A percentile compares a stretch with the other conserved stretches of the same genome.
These are phyloP conservation scores for Cantharis flavilabris DNA, from an alignment of 2,888 invertebrate species.

Conservation along the genomic window DNA sequence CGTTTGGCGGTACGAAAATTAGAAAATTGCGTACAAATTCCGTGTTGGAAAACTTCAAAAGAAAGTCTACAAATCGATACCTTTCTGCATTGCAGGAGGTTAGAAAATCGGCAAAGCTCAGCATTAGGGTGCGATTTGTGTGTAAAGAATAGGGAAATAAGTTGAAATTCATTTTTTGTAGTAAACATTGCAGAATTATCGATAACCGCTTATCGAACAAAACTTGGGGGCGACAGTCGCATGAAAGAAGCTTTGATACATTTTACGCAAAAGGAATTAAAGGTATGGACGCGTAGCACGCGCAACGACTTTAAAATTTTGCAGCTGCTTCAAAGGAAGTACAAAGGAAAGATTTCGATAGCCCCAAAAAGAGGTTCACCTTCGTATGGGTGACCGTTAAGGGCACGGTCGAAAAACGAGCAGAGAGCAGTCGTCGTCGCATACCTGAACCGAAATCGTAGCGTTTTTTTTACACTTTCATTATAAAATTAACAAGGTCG, in stretches of 20 bases:
- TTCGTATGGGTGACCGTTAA: conserved; percentile 30
- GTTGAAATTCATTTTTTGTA: background rate
- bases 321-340: conserved; percentile 19
- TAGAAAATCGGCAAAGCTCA: background rate
- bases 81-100: background rate
- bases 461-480: conserved; percentile 1
- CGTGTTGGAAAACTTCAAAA: background rate
- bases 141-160: background rate
- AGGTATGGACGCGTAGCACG: conserved; percentile 10
- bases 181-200: background rate
- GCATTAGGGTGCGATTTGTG: background rate
- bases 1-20: background rate
- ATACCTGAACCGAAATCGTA: conserved; percentile 14
- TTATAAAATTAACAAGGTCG: background rate
- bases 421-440: conserved; percentile 10
- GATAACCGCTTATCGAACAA: background rate
- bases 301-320: conserved; percentile 17
- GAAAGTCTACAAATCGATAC: background rate
- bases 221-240: background rate
- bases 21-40: background rate
- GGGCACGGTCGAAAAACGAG: conserved; percentile 25
- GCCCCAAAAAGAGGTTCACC: conserved; percentile 28
- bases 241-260: background rate
- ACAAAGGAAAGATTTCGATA: conserved; percentile 11
- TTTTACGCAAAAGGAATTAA: background rate